phyloP scores from a whole-genome alignment of 2,888 invertebrate species.

The Hedychridium roseum region DNA sequence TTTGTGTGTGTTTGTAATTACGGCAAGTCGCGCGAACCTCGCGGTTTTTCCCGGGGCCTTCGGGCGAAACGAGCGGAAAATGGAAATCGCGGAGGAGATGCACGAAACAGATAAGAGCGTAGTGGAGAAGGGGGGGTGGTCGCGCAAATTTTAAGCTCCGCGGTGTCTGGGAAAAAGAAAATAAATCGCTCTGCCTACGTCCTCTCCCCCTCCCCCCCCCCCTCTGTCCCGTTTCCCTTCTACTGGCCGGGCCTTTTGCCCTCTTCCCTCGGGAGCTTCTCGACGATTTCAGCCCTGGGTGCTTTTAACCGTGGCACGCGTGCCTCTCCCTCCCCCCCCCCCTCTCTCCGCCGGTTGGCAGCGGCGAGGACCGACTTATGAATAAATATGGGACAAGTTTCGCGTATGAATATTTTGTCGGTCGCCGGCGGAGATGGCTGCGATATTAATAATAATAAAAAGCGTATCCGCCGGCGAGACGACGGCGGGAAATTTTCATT shows the following conservation, averaged over 20 bases:
- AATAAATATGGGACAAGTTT: slow-evolving; percentile 52
- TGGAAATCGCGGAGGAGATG: too few relatives aligned
- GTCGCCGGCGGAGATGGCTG: slow-evolving; percentile 19
- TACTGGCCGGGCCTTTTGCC: slow-evolving; percentile 17
- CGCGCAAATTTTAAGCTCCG: slow-evolving; percentile 42
- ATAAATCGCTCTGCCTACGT: too few relatives aligned
- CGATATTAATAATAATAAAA: slow-evolving; percentile 18
- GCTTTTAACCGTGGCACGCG: too few relatives aligned
- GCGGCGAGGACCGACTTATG: slow-evolving; percentile 44
- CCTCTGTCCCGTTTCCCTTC: too few relatives aligned
- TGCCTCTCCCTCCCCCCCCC: slow-evolving; percentile 3
- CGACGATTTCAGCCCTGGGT: too few relatives aligned
- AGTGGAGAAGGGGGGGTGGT: slow-evolving; percentile 33
- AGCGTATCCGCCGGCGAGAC: slow-evolving; percentile 26
- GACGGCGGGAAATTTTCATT: slow-evolving; percentile 34
- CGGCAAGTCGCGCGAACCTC: background rate
- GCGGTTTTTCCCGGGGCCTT: slow-evolving; percentile 14
- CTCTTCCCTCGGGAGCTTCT: background rate
- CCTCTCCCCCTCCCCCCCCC: too few relatives aligned
- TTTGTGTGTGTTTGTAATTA: background rate
- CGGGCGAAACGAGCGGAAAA: too few relatives aligned
- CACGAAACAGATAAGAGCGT: slow-evolving; percentile 37
- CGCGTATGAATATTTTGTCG: slow-evolving; percentile 47
- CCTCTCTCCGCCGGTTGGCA: slow-evolving; percentile 10
- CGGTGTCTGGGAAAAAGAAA: slow-evolving; percentile 30